A percentile compares a stretch with the other conserved stretches of the same genome.
These are phyloP conservation scores for Tanypteryx hageni DNA, from an alignment of 2,888 invertebrate species.

Conservation along the genomic window DNA sequence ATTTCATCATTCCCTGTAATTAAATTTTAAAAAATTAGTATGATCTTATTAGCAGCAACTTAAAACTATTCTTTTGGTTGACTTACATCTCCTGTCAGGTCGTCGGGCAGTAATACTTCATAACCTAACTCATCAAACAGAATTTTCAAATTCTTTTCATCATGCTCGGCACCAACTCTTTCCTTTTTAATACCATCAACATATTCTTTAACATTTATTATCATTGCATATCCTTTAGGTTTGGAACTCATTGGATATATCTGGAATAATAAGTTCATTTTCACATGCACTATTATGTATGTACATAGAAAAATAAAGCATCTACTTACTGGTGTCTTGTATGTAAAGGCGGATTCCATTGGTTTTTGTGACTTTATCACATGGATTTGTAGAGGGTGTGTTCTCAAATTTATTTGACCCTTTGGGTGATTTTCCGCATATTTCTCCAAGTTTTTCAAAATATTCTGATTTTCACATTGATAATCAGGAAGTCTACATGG, in stretches of 20 bases:
- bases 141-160: constrained; percentile 78
- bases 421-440: background rate
- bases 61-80: background rate
- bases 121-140: constrained; percentile 82
- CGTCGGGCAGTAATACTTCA: constrained; percentile 74
- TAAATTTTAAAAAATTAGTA: constrained; percentile 56
- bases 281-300: background rate
- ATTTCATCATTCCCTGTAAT: constrained; percentile 74
- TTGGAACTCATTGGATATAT: constrained; percentile 78
- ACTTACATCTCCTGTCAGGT: constrained; percentile 76
- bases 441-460: background rate
- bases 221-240: constrained; percentile 79
- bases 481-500: background rate
- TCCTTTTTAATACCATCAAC: constrained; percentile 73
- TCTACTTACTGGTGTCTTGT: constrained; percentile 34
- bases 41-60: background rate
- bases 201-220: constrained; percentile 81
- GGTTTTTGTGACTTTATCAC: background rate
- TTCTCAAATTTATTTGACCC: constrained; percentile 22
- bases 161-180: constrained; percentile 80
- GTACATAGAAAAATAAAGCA: background rate
- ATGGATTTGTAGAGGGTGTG: background rate
- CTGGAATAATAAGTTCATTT: constrained; percentile 70
- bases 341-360: background rate
- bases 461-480: background rate